A percentile compares a stretch with the other conserved stretches of the same genome.
These are phyloP conservation scores for Diorhabda sublineata DNA, from an alignment of 1,140 invertebrate species.

Conservation along the genomic window DNA sequence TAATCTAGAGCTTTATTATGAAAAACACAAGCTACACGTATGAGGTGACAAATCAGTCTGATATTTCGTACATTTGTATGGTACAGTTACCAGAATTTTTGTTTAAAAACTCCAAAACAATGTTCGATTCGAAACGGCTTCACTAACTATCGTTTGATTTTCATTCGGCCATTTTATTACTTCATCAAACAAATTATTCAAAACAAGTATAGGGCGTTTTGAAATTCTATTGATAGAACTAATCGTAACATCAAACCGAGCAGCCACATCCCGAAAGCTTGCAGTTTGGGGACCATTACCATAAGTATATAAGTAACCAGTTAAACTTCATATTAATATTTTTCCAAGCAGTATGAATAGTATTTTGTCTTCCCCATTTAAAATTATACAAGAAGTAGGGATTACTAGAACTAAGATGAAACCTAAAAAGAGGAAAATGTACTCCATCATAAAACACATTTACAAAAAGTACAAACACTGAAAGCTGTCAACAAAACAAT, in stretches of 20 bases:
- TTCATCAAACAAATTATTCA: background rate
- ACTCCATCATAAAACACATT: too few relatives aligned
- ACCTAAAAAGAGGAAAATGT: too few relatives aligned
- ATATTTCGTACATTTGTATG: background rate
- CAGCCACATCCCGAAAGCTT: too few relatives aligned
- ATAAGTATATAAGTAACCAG: slow-evolving; percentile 2
- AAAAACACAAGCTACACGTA: too few relatives aligned
- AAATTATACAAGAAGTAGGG: background rate
- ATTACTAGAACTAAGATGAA: too few relatives aligned
- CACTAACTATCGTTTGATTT: slow-evolving; percentile 9
- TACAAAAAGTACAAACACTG: too few relatives aligned
- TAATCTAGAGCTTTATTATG: too few relatives aligned
- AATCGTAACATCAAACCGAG: slow-evolving; percentile 4
- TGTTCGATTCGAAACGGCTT: slow-evolving; percentile 28
- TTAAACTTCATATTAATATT: too few relatives aligned
- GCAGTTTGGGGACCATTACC: too few relatives aligned
- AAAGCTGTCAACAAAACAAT: too few relatives aligned
- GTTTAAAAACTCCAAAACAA: slow-evolving; percentile 31
- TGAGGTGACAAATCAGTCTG: too few relatives aligned
- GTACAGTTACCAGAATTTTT: slow-evolving; percentile 29
- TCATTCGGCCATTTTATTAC: background rate
- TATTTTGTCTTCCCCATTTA: background rate
- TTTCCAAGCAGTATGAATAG: background rate
- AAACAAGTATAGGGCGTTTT: background rate
- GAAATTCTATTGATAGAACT: slow-evolving; percentile 1